These are phyloP conservation scores for Euleptes europaea DNA, from an alignment of 2,113 vertebrate genomes.

Conservation along the genomic window DNA sequence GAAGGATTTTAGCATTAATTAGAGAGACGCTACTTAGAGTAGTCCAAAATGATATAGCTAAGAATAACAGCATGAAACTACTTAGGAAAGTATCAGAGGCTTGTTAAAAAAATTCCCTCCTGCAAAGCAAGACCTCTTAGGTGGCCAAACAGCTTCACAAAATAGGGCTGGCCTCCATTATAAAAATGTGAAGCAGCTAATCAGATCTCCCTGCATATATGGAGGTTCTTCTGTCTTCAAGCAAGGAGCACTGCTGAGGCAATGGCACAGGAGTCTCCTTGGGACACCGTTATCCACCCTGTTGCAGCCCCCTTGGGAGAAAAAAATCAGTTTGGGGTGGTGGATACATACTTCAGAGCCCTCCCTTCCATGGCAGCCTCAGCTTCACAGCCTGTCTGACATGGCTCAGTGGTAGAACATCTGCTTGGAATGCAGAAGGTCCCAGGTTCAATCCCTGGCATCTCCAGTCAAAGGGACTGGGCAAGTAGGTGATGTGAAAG, in stretches of 20 bases:
- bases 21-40: not conserved
- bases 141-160: constrained; percentile 4
- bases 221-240: not conserved
- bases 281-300: not conserved
- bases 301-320: too few relatives aligned
- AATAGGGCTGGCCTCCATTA: constrained; percentile 15
- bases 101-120: not conserved
- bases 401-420: too few relatives aligned
- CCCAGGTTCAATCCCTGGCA: too few relatives aligned
- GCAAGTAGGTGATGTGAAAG: too few relatives aligned
- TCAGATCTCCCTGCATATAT: not conserved
- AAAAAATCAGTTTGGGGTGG: too few relatives aligned
- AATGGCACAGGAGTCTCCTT: not conserved
- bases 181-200: not conserved
- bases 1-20: constrained; percentile 9
- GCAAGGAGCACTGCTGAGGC: not conserved
- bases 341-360: too few relatives aligned
- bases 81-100: constrained; percentile 14
- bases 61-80: not conserved
- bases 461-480: too few relatives aligned
- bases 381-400: too few relatives aligned
- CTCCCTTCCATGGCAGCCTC: too few relatives aligned
- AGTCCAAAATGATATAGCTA: constrained; percentile 3
- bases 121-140: not conserved
- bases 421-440: too few relatives aligned